Evolutionary conservation across 2,113 vertebrate genomes (phyloP).

Genomic region (Rhabdomys dilectus): DNA sequence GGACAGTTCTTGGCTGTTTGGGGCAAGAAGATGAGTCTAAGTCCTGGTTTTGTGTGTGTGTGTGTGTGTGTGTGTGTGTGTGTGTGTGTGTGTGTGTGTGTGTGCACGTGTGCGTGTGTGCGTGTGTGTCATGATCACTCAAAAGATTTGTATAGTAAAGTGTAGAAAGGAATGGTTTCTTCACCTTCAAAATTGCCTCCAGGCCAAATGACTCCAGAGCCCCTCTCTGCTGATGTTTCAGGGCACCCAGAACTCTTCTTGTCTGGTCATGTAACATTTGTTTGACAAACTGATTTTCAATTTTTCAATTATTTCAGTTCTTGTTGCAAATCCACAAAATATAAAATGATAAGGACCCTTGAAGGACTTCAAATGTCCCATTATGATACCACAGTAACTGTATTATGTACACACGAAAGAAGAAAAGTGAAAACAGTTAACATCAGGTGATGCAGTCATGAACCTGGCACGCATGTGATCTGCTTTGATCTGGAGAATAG

Average conservation of each 20-base stretch:
- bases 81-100: too few species aligned
- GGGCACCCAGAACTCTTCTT: not conserved
- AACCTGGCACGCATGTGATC: not conserved
- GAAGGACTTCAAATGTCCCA: not conserved
- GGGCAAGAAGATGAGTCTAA: not conserved
- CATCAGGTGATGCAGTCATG: not conserved
- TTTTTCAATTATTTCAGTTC: not conserved
- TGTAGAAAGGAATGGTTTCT: not conserved
- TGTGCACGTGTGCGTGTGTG: too few species aligned
- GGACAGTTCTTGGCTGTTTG: not conserved
- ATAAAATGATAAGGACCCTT: not conserved
- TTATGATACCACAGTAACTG: not conserved
- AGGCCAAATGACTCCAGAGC: not conserved
- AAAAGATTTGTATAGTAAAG: not conserved
- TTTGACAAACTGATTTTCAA: not conserved
- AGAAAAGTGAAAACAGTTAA: constrained; percentile 22
- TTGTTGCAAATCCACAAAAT: not conserved
- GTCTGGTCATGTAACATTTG: not conserved
- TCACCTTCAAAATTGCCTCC: not conserved
- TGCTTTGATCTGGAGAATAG: not conserved
- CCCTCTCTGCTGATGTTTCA: not conserved
- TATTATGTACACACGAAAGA: not conserved
- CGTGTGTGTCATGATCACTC: not conserved
- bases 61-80: too few species aligned
- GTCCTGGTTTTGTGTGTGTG: too few species aligned